phyloP scores from a whole-genome alignment of 2,113 vertebrate genomes.

The Podiceps cristatus region DNA sequence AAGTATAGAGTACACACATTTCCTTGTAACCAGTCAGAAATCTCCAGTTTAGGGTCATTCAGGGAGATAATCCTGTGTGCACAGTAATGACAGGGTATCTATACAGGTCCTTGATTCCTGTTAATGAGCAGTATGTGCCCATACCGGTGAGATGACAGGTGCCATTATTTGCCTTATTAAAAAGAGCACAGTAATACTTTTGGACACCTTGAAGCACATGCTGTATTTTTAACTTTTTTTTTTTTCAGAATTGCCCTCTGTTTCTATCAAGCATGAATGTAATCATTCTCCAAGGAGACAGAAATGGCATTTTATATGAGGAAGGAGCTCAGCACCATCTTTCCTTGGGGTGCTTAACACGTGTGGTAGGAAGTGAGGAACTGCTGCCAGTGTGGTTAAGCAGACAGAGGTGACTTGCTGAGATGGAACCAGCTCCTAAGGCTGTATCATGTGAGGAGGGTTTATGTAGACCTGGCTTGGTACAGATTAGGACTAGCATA shows the following conservation, averaged over 20 bases:
- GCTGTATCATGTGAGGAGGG: neutral
- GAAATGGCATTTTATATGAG: neutral
- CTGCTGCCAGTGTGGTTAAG: neutral
- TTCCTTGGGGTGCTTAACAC: neutral
- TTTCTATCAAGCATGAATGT: neutral
- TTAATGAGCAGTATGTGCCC: neutral
- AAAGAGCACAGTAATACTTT: neutral
- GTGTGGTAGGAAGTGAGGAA: neutral
- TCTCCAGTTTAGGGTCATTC: neutral
- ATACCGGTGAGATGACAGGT: neutral
- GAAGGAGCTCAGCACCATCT: neutral
- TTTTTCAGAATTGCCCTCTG: neutral
- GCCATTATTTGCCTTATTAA: neutral
- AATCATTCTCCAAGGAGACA: neutral
- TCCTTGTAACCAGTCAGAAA: neutral
- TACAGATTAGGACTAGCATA: neutral
- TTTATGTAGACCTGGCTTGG: neutral
- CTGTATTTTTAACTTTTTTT: accelerated
- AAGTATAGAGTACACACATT: neutral
- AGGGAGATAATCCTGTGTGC: neutral
- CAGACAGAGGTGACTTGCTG: neutral
- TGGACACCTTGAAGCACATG: neutral
- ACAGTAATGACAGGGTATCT: neutral
- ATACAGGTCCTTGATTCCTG: neutral
- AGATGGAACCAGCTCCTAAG: neutral